Evolutionary conservation across 2,113 vertebrate genomes (phyloP).

Genomic region (Myotis davidii): DNA sequence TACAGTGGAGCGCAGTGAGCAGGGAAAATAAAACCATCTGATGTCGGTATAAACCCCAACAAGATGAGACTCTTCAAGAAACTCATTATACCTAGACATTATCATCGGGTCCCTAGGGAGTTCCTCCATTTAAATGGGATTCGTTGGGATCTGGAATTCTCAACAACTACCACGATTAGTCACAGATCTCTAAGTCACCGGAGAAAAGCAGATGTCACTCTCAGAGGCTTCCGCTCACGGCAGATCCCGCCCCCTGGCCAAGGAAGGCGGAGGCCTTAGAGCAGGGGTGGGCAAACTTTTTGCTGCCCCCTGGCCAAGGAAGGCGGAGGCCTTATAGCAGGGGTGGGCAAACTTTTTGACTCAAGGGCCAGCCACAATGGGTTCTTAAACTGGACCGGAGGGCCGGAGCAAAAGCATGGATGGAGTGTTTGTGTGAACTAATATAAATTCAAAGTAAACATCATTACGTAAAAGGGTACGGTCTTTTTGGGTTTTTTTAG

Average conservation of each 20-base stretch:
- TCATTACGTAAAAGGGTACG: too few relatives aligned
- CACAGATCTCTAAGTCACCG: conserved; percentile 33
- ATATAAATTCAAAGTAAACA: too few relatives aligned
- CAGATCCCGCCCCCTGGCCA: not conserved
- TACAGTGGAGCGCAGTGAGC: not conserved
- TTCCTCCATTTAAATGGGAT: conserved; percentile 2
- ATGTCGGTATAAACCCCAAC: conserved; percentile 53
- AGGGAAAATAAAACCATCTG: conserved; percentile 50
- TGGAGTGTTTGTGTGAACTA: too few relatives aligned
- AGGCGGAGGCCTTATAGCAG: too few relatives aligned
- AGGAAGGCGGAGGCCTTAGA: not conserved
- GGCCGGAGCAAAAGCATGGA: too few relatives aligned
- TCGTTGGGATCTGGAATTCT: conserved; percentile 11
- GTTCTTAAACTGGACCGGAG: too few relatives aligned
- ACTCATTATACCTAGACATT: conserved; percentile 51
- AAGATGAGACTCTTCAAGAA: conserved; percentile 17
- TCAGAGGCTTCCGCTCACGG: not conserved
- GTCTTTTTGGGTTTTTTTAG: too few relatives aligned
- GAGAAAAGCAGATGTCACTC: not conserved
- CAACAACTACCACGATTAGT: conserved; percentile 25
- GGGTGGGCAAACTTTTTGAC: too few relatives aligned
- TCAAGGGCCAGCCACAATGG: too few relatives aligned
- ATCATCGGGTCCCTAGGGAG: conserved; percentile 41
- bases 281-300: too few relatives aligned
- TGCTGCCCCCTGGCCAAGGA: too few relatives aligned